Evolutionary conservation across 92 coral and sea anemone genomes (phyloP), one percentile per base, ranked within the genome.

Genomic region (Zoanthus sociatus): DNA sequence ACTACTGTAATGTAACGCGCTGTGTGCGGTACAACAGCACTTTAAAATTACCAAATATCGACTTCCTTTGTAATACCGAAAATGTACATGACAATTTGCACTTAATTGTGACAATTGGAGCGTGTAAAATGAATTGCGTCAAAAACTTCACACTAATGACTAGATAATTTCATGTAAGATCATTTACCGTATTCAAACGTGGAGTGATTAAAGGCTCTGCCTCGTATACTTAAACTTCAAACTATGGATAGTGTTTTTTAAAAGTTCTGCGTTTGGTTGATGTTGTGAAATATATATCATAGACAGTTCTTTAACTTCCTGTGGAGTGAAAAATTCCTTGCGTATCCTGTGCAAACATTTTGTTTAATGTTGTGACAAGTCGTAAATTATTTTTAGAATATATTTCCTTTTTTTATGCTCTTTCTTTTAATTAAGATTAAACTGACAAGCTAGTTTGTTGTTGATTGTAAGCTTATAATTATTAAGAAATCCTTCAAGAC

Each of bases 61-160:
- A 16, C 46, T 5, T 33, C 44, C n/a, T 30, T 81, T 30, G 30
- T 64, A 74, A 11, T 63, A 13, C 46, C 45, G 26, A 26, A 1
- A n/a, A 74, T 66, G 46, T 20, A 70, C 85, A 81, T 47, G 75
- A 66, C 85, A 81, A 66, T 63, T 68, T 64, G 21, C 70, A 37
- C 70, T 53, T 55, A 68, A 66, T 66, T 66, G 85, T 81, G 45
- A 20, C 12, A 37, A 30, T 20, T 81, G 85, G 18, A 21, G 75
- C 18, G 75, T 47, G 75, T 66, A 60, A 75, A 64, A 81, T 81
- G 76, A 66, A 18, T 14, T 37, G 45, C 26, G 63, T 81, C 63
- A 47, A 21, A 60, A 7, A 60, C n/a, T 37, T 78, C 8, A 45
- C 18, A 45, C 75, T 44, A 81, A 81, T 81, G 85, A 66, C 63